Evolutionary conservation across 2,888 invertebrate species (phyloP).

Genomic region (Oligia fasciuncula): DNA sequence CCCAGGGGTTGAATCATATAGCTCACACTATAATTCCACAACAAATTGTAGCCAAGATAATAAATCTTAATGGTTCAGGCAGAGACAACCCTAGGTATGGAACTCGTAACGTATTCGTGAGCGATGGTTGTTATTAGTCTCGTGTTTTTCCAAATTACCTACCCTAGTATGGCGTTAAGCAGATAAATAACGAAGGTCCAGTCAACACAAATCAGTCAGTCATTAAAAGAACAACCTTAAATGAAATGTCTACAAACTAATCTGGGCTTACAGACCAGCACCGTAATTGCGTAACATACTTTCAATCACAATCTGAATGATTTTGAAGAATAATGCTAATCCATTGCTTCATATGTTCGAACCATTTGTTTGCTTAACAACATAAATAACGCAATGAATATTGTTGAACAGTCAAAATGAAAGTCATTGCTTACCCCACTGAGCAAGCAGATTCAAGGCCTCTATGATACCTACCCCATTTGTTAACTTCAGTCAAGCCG

Average conservation of each 20-base stretch:
- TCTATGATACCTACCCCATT: too few relatives aligned
- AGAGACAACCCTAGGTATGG: slow-evolving; percentile 49
- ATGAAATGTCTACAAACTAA: neutral
- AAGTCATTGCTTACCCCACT: too few relatives aligned
- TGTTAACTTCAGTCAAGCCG: too few relatives aligned
- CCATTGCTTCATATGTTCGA: too few relatives aligned
- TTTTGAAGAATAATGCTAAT: too few relatives aligned
- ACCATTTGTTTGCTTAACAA: too few relatives aligned
- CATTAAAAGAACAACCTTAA: neutral
- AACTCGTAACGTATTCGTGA: slow-evolving; percentile 56
- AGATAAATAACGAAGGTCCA: slow-evolving; percentile 31
- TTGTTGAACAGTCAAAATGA: too few relatives aligned
- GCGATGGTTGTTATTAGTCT: slow-evolving; percentile 58
- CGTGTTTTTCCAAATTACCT: slow-evolving; percentile 60
- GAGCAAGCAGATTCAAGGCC: too few relatives aligned
- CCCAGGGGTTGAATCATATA: too few relatives aligned
- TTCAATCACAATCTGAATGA: neutral
- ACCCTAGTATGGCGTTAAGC: slow-evolving; percentile 21
- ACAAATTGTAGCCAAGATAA: neutral
- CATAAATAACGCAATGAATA: too few relatives aligned
- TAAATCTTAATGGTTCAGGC: neutral
- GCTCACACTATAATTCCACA: neutral
- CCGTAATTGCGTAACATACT: neutral
- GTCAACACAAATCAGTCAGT: neutral
- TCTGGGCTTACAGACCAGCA: neutral